Evolutionary conservation across 53 echinoderm and acorn worm species (phyloP), one percentile per base, ranked within the genome.

Genomic region (Arbacia lixula): DNA sequence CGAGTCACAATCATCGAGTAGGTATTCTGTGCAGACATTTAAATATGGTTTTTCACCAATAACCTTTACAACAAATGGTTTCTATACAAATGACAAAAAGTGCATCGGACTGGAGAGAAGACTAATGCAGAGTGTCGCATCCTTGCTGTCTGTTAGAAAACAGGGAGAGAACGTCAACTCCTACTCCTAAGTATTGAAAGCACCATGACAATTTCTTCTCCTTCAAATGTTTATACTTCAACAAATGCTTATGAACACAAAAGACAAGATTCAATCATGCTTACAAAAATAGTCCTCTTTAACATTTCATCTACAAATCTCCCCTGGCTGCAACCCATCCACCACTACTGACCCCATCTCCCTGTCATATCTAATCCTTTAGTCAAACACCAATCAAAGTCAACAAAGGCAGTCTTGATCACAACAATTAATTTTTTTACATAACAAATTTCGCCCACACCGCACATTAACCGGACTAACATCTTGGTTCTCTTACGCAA

Each of bases 261-360:
- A 10, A 34, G 69, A 69, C 69, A 69, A 69, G 43, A 66, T 43
- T 46, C 46, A 53, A 51, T 60, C 78, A 77, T 25, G 76, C 41
- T 60, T 77, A 77, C 38, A 77, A 77, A 77, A 58, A 77, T 77
- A 77, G 58, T 77, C 78, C 78, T 77, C 56, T 77, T 37, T 33
- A 58, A 57, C 36, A 38, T 57, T 32, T 58, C 53, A 74, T 74
- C 74, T 74, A 74, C 31, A 74, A 74, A 74, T 53, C 53, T 29
- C 35, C 74, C 50, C 35, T 32, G 9, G 17, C 74, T 53, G 20
- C 2, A 26, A 42, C 69, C 68, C 24, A 43, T 21, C 43, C 30
- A 71, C 42, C 71, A 10, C 46, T 46, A 6, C 46, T 46, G 14
- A 46, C 8, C 68, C 49, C 14, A 29, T 40, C 39, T 2, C 41